Percentiles rank a stretch among this genome's conserved stretches.
Evolutionary conservation across 1,140 invertebrate species (phyloP).

Genomic region (Tetranychus urticae): DNA sequence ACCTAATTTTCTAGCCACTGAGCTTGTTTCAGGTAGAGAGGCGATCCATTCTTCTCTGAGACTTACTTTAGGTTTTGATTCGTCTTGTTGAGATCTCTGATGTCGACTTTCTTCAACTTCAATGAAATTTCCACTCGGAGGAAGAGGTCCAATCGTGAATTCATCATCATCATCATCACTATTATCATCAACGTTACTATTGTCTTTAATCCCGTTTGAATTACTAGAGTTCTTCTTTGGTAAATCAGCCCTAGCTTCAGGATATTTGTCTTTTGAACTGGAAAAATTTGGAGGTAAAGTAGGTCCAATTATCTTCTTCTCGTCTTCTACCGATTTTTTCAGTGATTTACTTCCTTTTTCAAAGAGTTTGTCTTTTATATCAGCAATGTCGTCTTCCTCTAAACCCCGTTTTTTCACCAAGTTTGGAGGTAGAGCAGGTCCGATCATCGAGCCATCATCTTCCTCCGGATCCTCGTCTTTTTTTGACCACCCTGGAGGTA

Average conservation of each 20-base stretch:
- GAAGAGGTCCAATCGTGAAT: background rate
- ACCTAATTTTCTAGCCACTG: background rate
- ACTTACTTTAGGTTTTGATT: too few species aligned
- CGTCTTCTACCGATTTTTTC: too few species aligned
- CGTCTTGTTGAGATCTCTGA: background rate
- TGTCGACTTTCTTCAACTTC: background rate
- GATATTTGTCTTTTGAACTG: background rate
- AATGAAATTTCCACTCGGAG: background rate
- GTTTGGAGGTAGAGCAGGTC: background rate
- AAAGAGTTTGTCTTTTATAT: too few species aligned
- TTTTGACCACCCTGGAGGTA: background rate
- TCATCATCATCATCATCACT: background rate
- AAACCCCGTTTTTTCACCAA: background rate
- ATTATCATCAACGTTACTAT: background rate
- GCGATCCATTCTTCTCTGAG: background rate
- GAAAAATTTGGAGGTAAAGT: too few species aligned
- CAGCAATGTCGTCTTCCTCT: background rate
- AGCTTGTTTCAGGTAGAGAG: background rate
- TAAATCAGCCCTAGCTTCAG: too few species aligned
- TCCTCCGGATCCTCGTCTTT: background rate
- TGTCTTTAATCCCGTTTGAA: too few species aligned
- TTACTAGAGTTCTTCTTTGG: too few species aligned
- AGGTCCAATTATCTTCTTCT: too few species aligned
- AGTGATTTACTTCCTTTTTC: too few species aligned
- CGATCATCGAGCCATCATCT: background rate